Percentiles rank a stretch among this genome's conserved stretches.
phyloP scores from a whole-genome alignment of 2,797 vertebrate species.

The Miichthys miiuy region DNA sequence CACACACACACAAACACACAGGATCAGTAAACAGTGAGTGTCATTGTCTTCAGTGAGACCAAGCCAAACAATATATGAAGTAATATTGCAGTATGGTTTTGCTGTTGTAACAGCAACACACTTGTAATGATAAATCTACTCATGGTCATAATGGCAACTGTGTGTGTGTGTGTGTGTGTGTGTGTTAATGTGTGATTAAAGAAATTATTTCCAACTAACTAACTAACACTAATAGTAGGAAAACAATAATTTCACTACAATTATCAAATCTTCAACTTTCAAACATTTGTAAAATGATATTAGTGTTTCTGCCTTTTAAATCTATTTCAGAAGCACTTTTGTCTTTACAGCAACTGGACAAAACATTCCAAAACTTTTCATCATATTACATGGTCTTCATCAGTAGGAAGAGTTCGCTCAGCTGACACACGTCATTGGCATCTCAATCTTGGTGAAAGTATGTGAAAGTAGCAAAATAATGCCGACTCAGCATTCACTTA shows the following conservation, averaged over 20 bases:
- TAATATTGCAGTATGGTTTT: neutral
- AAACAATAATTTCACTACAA: neutral
- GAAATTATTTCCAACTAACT: neutral
- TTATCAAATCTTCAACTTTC: neutral
- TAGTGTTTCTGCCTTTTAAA: neutral
- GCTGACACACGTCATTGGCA: too few relatives aligned
- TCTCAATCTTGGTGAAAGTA: too few relatives aligned
- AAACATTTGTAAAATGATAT: neutral
- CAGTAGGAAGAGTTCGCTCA: too few relatives aligned
- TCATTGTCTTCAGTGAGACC: neutral
- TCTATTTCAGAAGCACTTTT: neutral
- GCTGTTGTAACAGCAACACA: neutral
- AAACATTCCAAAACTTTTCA: too few relatives aligned
- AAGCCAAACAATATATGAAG: conserved; percentile 8
- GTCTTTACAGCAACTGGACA: neutral
- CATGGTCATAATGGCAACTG: conserved; percentile 9
- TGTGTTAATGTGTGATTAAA: conserved; percentile 3
- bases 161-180: neutral
- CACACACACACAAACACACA: neutral
- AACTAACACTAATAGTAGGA: neutral
- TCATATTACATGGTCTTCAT: too few relatives aligned
- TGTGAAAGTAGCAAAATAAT: too few relatives aligned
- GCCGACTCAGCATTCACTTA: too few relatives aligned
- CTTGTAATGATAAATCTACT: conserved; percentile 42
- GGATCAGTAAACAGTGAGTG: neutral